Base-by-base conservation (phyloP, 2,888 invertebrate species). In the Drosophila nigritarsus region DNA sequence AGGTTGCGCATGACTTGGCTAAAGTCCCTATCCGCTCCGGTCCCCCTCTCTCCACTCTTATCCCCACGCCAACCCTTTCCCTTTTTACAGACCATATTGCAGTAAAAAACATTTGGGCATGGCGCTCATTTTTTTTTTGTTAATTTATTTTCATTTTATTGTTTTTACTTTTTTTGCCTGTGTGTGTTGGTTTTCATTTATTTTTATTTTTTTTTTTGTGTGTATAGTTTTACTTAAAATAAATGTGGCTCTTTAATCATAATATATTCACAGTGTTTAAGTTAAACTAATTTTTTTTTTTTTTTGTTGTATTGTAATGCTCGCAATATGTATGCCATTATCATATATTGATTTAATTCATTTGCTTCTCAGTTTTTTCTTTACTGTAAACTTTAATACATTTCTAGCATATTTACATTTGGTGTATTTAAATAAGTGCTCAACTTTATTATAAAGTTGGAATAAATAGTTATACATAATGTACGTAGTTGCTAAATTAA, bases 221-320 rank as follows among this genome's bases (percentile, higher is more conserved):
- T 75, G 59, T 71, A 58, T 61, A 64, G 51, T 63, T 78, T 83
- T 78, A 65, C 84, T 88, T 88, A 88, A 86, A 83, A 78, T 83
- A 83, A 83, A 84, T 70, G 75, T 83, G 74, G 73, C 79, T 82
- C 85, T 83, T 83, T 84, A 84, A 85, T 84, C 68, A 79, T 85
- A 82, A 85, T 75, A 63, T 86, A 86, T 86, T 87, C 89, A 89
- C 85, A 89, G 89, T 87, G 83, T 76, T 82, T 73, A 88, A 86
- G 67, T 85, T 84, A 79, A 87, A 89, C 79, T 89, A 85, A 87
- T 73, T 61, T 71, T 55, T 38, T 54, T 40, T 36, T 11, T 2
- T 34, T 34, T 3, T 55, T 27, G 36, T 34, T 34, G 20, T 51
- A 45, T 59, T 50, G 36, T 65, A 65, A 60, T 78, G 51, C 69